Conservation (phyloP, 2,797 vertebrate genomes). For the Cheracebus regulus region DNA sequence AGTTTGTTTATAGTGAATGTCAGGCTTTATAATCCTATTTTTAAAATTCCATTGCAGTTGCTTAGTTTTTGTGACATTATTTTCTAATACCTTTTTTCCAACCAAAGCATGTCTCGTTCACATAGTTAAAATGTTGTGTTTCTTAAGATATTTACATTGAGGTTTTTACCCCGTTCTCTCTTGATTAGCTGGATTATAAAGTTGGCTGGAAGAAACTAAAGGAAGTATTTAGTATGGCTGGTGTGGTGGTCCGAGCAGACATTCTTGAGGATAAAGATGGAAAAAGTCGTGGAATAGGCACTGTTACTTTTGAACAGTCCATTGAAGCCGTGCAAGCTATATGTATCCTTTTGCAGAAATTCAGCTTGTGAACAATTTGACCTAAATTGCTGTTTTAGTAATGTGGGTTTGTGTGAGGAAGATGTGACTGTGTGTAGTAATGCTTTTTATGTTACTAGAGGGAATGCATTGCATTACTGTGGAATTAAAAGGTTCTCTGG, state of each 20-base stretch:
- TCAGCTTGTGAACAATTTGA: background rate
- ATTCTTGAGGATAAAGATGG: constrained; percentile 98
- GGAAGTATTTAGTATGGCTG: constrained; percentile 97
- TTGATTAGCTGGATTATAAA: constrained; percentile 95
- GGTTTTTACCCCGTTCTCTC: constrained; percentile 9
- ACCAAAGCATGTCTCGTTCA: background rate
- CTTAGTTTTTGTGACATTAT: constrained; percentile 10
- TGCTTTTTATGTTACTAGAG: background rate
- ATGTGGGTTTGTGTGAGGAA: background rate
- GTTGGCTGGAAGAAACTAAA: constrained; percentile 99
- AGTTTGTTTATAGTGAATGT: background rate
- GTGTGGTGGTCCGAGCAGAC: constrained; percentile 93
- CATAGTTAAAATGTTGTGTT: background rate
- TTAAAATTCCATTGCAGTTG: background rate
- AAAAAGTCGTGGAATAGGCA: constrained; percentile 97
- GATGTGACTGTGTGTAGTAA: background rate
- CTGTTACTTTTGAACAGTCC: constrained; percentile 96
- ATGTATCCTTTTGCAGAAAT: constrained; percentile 91
- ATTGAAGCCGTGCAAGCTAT: constrained; percentile 98
- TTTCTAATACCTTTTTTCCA: constrained; percentile 32
- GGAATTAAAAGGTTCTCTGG: background rate
- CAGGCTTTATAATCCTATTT: background rate
- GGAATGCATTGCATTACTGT: background rate
- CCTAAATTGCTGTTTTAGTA: background rate
- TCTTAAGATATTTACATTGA: constrained; percentile 11